Conservation (phyloP, 92 coral and sea anemone genomes). For the Epizoanthus stellaris region DNA sequence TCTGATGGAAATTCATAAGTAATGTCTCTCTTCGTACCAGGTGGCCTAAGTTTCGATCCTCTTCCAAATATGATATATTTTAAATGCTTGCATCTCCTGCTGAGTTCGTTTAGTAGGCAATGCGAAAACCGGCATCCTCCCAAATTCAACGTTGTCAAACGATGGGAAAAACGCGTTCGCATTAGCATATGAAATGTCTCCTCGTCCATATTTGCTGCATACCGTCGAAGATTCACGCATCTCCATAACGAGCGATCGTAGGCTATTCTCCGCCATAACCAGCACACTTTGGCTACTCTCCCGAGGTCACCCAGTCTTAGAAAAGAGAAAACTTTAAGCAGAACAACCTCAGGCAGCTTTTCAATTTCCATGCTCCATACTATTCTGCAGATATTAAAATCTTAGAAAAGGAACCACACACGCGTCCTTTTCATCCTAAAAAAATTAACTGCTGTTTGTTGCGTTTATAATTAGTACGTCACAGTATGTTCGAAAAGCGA, state of each 20-base stretch:
- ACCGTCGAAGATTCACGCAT: constrained; percentile 83
- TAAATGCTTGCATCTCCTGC: constrained; percentile 85
- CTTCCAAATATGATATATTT: constrained; percentile 89
- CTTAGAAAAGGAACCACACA: neutral
- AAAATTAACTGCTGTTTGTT: constrained; percentile 1
- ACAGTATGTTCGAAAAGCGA: constrained; percentile 34
- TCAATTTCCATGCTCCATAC: constrained; percentile 33
- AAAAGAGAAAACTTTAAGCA: constrained; percentile 90
- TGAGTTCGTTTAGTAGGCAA: constrained; percentile 82
- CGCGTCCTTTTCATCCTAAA: neutral
- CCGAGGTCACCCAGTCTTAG: constrained; percentile 86
- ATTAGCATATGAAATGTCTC: constrained; percentile 87
- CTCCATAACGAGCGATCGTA: constrained; percentile 96
- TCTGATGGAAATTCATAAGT: constrained; percentile 92
- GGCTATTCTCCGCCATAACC: constrained; percentile 91
- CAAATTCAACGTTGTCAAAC: constrained; percentile 68
- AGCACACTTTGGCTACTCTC: constrained; percentile 87
- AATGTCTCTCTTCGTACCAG: constrained; percentile 65
- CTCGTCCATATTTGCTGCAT: constrained; percentile 83
- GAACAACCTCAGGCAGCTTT: constrained; percentile 84
- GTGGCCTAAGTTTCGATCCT: constrained; percentile 85
- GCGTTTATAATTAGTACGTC: constrained; percentile 36
- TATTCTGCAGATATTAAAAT: neutral
- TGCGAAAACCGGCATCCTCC: constrained; percentile 87
- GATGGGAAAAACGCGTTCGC: constrained; percentile 82